These are phyloP conservation scores for Cerceris rybyensis DNA, from an alignment of 2,888 invertebrate species.

Conservation along the genomic window DNA sequence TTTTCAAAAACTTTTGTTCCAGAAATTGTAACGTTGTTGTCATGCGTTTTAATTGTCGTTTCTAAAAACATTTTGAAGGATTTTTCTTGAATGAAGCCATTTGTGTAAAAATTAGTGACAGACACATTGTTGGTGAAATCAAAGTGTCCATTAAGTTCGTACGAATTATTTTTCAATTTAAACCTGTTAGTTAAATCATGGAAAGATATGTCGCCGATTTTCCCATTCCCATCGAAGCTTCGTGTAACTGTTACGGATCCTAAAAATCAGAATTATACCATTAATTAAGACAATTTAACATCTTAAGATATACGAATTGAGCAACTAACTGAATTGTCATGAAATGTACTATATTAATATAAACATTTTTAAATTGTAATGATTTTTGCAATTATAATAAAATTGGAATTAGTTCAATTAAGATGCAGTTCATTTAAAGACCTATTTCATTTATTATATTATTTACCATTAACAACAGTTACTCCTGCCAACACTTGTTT, in stretches of 20 bases:
- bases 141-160: slow-evolving; percentile 54
- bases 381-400: background rate
- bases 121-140: slow-evolving; percentile 40
- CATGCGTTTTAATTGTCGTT: slow-evolving; percentile 52
- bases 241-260: slow-evolving; percentile 60
- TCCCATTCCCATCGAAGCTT: slow-evolving; percentile 62
- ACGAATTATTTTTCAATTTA: slow-evolving; percentile 46
- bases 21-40: slow-evolving; percentile 57
- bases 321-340: background rate
- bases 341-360: background rate
- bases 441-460: background rate
- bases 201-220: slow-evolving; percentile 59
- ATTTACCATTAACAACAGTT: slow-evolving; percentile 66
- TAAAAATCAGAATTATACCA: slow-evolving; percentile 25
- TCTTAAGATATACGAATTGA: too few species aligned
- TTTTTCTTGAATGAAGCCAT: slow-evolving; percentile 55
- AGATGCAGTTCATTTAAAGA: background rate
- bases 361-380: background rate
- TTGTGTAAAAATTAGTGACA: slow-evolving; percentile 56
- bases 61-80: slow-evolving; percentile 60
- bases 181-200: slow-evolving; percentile 50
- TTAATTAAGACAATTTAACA: background rate
- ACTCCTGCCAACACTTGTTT: slow-evolving; percentile 68
- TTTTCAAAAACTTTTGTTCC: slow-evolving; percentile 65
- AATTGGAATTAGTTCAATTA: too few species aligned